A percentile compares a stretch with the other conserved stretches of the same genome.
Conservation (phyloP, 2,113 vertebrate genomes). For the Callorhinus ursinus region DNA sequence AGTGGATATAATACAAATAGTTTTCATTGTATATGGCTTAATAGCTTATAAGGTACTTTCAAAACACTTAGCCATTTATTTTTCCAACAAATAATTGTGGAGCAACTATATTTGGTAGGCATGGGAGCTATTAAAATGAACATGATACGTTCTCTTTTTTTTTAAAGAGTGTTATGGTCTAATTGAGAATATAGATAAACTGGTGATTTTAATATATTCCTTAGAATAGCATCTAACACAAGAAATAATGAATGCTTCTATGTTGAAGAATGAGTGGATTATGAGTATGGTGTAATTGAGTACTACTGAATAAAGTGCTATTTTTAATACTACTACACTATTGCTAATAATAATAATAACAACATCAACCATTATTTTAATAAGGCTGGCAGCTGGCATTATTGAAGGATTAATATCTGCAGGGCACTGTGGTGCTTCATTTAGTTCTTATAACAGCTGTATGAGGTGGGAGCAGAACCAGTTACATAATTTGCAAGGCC, state of each 20-base stretch:
- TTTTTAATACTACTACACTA: background rate
- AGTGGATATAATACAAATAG: background rate
- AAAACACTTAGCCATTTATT: background rate
- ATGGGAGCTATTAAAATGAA: background rate
- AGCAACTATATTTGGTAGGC: background rate
- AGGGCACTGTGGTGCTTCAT: background rate
- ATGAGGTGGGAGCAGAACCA: background rate
- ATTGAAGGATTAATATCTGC: background rate
- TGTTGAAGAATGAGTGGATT: conserved; percentile 1
- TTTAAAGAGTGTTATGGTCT: background rate
- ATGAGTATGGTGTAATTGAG: background rate
- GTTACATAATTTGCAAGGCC: background rate
- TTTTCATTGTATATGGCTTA: background rate
- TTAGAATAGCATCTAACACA: background rate
- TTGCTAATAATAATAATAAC: background rate
- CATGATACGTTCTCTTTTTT: background rate
- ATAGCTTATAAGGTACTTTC: background rate
- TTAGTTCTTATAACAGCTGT: background rate
- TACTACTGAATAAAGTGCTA: background rate
- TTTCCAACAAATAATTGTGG: background rate
- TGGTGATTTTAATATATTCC: background rate
- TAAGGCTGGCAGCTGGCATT: background rate
- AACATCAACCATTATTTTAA: background rate
- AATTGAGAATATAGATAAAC: background rate
- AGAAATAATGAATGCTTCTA: background rate